These are phyloP conservation scores for Schizaphis graminum DNA, from an alignment of 2,888 invertebrate genomes.

Conservation along the genomic window DNA sequence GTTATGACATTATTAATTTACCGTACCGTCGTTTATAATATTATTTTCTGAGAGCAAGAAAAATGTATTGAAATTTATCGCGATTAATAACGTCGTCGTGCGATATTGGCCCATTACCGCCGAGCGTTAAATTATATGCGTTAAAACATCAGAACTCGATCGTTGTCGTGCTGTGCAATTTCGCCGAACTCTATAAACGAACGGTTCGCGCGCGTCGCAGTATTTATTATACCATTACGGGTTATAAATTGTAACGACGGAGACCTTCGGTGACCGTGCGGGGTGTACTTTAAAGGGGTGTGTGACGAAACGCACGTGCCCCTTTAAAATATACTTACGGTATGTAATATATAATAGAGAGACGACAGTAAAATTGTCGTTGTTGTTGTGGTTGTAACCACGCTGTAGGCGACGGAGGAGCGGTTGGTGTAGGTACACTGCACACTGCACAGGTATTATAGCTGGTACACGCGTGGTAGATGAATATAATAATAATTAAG, in stretches of 20 bases:
- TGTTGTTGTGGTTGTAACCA: not conserved
- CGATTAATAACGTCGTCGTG: not conserved
- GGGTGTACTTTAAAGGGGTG: not conserved
- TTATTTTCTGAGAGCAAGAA: too few relatives aligned
- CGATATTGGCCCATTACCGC: not conserved
- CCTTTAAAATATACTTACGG: not conserved
- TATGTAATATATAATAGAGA: not conserved
- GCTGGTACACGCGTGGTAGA: too few relatives aligned
- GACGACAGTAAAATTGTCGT: not conserved
- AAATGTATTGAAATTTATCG: not conserved
- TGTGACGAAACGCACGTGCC: constrained; percentile 2
- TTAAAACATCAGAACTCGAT: not conserved
- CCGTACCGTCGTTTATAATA: not conserved
- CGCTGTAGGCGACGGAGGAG: not conserved
- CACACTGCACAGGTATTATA: too few relatives aligned
- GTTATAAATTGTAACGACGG: not conserved
- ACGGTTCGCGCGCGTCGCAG: not conserved
- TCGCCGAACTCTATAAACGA: not conserved
- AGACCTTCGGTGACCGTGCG: not conserved
- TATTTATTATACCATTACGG: not conserved
- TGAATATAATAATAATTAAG: too few relatives aligned
- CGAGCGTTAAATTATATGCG: not conserved
- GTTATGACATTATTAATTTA: not conserved
- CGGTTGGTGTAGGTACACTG: not conserved
- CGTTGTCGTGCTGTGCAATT: not conserved